A percentile compares a stretch with the other conserved stretches of the same genome.
phyloP scores from a whole-genome alignment of 2,113 vertebrate genomes.

The Nettapus auritus region DNA sequence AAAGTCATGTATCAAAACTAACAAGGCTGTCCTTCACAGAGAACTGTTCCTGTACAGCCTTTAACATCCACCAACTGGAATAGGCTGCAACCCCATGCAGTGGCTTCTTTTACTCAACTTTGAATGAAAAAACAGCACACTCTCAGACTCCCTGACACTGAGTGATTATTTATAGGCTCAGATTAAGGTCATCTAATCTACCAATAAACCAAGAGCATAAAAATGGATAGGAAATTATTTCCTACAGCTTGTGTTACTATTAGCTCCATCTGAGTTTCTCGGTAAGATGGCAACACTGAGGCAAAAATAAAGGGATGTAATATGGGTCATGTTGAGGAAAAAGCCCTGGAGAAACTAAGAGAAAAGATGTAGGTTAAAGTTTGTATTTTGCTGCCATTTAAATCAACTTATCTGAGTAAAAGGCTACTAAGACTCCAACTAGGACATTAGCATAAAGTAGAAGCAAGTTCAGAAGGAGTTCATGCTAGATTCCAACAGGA shows the following conservation, averaged over 20 bases:
- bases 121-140: background rate
- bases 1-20: background rate
- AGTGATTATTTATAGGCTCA: background rate
- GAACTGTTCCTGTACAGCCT: background rate
- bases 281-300: background rate
- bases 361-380: background rate
- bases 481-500: background rate
- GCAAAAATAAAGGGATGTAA: background rate
- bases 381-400: background rate
- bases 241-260: background rate
- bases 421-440: background rate
- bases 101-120: slow-evolving; percentile 22
- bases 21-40: background rate
- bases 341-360: background rate
- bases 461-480: background rate
- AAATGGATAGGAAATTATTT: background rate
- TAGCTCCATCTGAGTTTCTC: background rate
- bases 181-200: background rate
- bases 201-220: background rate
- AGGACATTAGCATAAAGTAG: background rate
- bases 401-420: background rate
- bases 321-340: background rate
- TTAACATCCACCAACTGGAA: background rate
- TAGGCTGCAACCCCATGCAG: background rate
- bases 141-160: background rate